phyloP scores from a whole-genome alignment of 2,113 vertebrate species.

The Formicarius rufipectus region DNA sequence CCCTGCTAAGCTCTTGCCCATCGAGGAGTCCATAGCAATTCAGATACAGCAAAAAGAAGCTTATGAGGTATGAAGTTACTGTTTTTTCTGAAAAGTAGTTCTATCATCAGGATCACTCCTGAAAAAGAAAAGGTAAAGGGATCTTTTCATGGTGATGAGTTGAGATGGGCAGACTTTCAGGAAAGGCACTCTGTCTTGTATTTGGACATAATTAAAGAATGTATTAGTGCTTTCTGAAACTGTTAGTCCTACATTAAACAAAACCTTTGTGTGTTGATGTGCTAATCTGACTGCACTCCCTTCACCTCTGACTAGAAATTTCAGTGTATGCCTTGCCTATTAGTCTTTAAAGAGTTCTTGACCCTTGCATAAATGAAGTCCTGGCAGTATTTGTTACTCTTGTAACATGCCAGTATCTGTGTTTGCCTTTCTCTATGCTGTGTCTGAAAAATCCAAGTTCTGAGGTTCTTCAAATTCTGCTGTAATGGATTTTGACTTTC shows the following conservation, averaged over 20 bases:
- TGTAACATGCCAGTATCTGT: neutral
- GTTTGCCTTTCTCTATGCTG: neutral
- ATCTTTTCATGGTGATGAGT: neutral
- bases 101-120: neutral
- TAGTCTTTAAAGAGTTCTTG: neutral
- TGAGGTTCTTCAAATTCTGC: neutral
- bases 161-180: neutral
- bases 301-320: neutral
- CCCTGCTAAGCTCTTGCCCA: conserved; percentile 81
- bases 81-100: neutral
- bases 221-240: neutral
- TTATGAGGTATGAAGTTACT: conserved; percentile 77
- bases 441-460: neutral
- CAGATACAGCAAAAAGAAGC: conserved; percentile 82
- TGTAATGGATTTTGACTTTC: neutral
- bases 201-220: neutral
- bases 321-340: neutral
- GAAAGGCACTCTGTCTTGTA: neutral
- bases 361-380: neutral
- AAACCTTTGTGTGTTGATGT: neutral
- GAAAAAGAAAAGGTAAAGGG: neutral
- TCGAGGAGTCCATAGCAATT: conserved; percentile 85
- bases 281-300: neutral
- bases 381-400: neutral
- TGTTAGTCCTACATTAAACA: neutral